Percentiles rank a stretch among this genome's conserved stretches.
Conservation (phyloP, 2,888 invertebrate species). For the Eupithecia tripunctaria region DNA sequence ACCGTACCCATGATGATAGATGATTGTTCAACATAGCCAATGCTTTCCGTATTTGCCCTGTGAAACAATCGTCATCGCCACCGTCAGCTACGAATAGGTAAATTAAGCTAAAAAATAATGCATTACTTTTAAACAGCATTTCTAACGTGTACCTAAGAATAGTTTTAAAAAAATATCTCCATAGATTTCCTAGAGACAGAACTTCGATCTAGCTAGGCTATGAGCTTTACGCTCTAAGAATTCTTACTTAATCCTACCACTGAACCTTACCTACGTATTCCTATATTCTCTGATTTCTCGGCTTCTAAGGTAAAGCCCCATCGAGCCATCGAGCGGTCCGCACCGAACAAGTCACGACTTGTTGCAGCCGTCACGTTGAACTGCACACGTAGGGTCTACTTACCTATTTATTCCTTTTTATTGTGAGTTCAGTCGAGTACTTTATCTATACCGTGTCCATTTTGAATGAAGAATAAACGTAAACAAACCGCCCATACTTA, state of each 20-base stretch:
- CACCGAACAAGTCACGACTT: slow-evolving; percentile 35
- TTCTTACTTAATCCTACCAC: not conserved
- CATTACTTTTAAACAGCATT: too few species aligned
- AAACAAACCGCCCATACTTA: too few species aligned
- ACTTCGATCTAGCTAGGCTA: not conserved
- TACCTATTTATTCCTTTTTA: slow-evolving; percentile 6
- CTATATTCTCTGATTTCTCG: not conserved
- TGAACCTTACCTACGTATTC: not conserved
- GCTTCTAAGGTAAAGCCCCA: not conserved
- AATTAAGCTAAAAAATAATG: too few species aligned
- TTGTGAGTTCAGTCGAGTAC: not conserved
- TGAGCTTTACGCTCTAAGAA: not conserved
- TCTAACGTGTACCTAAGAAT: too few species aligned
- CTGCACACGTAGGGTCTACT: slow-evolving; percentile 21
- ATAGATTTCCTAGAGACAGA: not conserved
- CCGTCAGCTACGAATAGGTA: not conserved
- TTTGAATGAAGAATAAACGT: too few species aligned
- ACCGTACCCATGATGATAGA: too few species aligned
- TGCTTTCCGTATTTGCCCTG: not conserved
- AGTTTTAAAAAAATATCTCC: not conserved
- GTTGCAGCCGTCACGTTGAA: slow-evolving; percentile 29
- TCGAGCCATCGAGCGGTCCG: slow-evolving; percentile 22
- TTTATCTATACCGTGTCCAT: not conserved
- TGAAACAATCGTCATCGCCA: not conserved
- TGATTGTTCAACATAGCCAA: not conserved